These are phyloP conservation scores for Rhinichthys osculus DNA, from an alignment of 2,797 vertebrate genomes.

Conservation along the genomic window DNA sequence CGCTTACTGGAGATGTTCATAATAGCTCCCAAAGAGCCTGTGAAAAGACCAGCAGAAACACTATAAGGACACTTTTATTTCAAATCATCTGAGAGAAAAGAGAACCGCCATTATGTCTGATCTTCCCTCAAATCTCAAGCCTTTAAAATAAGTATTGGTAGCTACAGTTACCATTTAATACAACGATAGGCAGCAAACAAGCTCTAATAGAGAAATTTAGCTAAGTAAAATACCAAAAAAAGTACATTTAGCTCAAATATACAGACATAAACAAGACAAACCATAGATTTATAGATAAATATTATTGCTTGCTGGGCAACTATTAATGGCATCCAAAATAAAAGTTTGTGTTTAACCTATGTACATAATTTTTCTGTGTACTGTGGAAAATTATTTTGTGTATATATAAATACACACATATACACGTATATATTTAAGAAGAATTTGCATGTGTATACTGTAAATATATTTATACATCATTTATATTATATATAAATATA, in stretches of 20 bases:
- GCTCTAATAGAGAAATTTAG: neutral
- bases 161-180: neutral
- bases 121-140: conserved; percentile 1
- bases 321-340: neutral
- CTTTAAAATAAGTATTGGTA: neutral
- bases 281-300: neutral
- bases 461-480: no score
- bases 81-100: conserved; percentile 16
- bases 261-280: no score
- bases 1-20: conserved; percentile 20
- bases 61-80: conserved; percentile 33
- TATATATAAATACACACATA: no score
- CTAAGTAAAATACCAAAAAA: no score
- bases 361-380: no score
- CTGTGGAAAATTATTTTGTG: no score
- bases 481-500: no score
- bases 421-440: no score
- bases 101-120: neutral
- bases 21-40: conserved; percentile 43
- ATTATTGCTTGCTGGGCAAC: no score
- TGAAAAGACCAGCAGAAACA: conserved; percentile 34
- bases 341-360: no score
- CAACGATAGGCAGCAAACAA: neutral
- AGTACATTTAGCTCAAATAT: no score
- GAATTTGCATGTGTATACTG: no score